A percentile compares a stretch with the other conserved stretches of the same genome.
These are phyloP conservation scores for Eucidaris tribuloides DNA, from an alignment of 35 echinoderm and acorn worm species.

Conservation along the genomic window DNA sequence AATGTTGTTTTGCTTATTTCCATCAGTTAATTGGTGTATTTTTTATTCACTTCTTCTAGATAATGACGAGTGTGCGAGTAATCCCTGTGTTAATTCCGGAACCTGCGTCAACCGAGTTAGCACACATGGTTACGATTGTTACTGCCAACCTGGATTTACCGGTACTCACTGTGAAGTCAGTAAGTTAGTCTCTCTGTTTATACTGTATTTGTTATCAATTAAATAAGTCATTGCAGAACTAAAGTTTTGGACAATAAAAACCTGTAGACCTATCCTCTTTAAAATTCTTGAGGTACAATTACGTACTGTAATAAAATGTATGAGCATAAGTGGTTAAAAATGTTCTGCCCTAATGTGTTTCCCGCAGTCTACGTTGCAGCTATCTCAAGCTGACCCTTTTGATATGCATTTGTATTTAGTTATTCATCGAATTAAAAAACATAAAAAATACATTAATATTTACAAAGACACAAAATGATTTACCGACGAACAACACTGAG, in stretches of 20 bases:
- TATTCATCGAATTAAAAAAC: too few species aligned
- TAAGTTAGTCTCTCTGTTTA: neutral
- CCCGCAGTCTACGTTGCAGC: neutral
- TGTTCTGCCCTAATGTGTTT: neutral
- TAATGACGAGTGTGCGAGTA: slow-evolving; percentile 75
- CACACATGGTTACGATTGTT: slow-evolving; percentile 35
- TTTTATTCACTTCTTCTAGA: slow-evolving; percentile 22
- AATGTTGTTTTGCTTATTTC: too few species aligned
- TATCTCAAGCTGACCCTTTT: too few species aligned
- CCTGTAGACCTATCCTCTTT: neutral
- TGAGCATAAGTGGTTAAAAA: neutral
- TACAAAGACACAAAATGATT: too few species aligned
- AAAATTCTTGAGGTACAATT: neutral
- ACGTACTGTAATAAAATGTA: neutral
- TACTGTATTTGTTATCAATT: neutral
- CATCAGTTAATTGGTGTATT: too few species aligned
- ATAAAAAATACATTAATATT: too few species aligned
- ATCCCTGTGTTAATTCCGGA: slow-evolving; percentile 65
- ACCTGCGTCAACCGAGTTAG: slow-evolving; percentile 47
- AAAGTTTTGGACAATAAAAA: neutral
- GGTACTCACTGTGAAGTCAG: slow-evolving; percentile 52
- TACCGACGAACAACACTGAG: too few species aligned
- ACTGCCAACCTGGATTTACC: slow-evolving; percentile 28
- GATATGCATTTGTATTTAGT: too few species aligned
- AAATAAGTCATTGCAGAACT: neutral